These are phyloP conservation scores for Musca vetustissima DNA, from an alignment of 1,140 invertebrate species.

Conservation along the genomic window DNA sequence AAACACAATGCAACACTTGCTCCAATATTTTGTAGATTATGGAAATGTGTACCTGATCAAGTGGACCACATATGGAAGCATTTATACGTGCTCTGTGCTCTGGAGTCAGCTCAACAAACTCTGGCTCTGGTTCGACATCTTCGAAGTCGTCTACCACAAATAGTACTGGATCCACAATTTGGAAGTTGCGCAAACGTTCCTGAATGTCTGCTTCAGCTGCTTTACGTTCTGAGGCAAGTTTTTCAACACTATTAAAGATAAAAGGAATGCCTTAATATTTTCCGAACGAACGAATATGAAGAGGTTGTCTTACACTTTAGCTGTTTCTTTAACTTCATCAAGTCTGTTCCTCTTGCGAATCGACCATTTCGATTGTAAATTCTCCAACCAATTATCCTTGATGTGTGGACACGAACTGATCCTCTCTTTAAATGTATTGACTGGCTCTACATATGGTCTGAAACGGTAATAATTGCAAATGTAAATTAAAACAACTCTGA, in stretches of 20 bases:
- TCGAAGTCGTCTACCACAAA: conserved; percentile 31
- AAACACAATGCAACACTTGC: not conserved
- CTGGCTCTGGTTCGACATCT: conserved; percentile 55
- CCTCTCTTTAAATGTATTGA: conserved; percentile 31
- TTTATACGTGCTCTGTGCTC: conserved; percentile 59
- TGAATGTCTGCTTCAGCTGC: conserved; percentile 29
- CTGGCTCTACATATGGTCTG: conserved; percentile 32
- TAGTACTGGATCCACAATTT: conserved; percentile 29
- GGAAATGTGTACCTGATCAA: conserved; percentile 55
- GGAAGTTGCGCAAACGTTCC: conserved; percentile 25
- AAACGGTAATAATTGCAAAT: not conserved
- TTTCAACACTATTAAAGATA: conserved; percentile 19
- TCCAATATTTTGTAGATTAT: not conserved
- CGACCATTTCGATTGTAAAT: conserved; percentile 24
- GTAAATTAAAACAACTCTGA: too few relatives aligned
- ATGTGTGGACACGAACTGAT: conserved; percentile 26
- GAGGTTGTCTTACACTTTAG: conserved; percentile 24
- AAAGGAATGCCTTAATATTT: not conserved
- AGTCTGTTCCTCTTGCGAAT: conserved; percentile 25
- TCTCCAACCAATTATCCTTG: conserved; percentile 30
- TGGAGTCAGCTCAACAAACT: conserved; percentile 58
- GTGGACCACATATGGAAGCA: conserved; percentile 57
- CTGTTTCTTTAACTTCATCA: conserved; percentile 25
- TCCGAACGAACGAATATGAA: not conserved
- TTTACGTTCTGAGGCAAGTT: conserved; percentile 21